Evolutionary conservation across 2,888 invertebrate genomes (phyloP), one percentile per base, ranked within the genome.

Genomic region (Adela reaumurella): DNA sequence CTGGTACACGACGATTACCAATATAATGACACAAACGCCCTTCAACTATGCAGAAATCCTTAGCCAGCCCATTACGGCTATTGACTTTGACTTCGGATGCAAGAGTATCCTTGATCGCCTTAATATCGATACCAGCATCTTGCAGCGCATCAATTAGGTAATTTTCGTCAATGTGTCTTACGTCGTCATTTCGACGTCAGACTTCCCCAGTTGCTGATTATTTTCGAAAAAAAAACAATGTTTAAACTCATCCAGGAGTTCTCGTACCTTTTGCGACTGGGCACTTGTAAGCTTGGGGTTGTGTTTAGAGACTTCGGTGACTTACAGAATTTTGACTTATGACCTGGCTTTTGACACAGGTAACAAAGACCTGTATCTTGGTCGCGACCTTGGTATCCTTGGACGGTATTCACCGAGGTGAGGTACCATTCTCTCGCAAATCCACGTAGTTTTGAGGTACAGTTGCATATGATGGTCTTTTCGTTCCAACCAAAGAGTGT

Each of bases 401-500:
- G 24, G 10, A 24, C 24, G 6, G 24, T 46, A 16, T n/a, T 16
- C 4, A 46, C n/a, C 5, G 46, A 20, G n/a, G 46, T n/a, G n/a
- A n/a, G 54, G 50, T 53, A 57, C 56, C 56, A 57, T n/a, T 48
- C 49, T 45, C 51, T 54, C 8, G 54, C 54, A 47, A 53, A 55
- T 8, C 56, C 55, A 18, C 45, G 45, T 19, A 57, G 46, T 43
- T 57, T 57, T 20, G 53, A 43, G 4, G 53, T 54, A n/a, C 54
- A 55, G 19, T 56, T 54, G 29, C 55, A 55, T 17, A 57, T 51
- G 10, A 55, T 19, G 5, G 55, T 57, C 6, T 49, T 45, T 29
- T 58, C 53, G 47, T 57, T 53, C 56, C 56, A 58, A n/a, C 50
- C 52, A 50, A 54, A 51, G 48, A 56, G 51, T 8, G 46, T 53